Evolutionary conservation across 2,113 vertebrate species (phyloP), one percentile per base, ranked within the genome.

Genomic region (Melierax canorus): DNA sequence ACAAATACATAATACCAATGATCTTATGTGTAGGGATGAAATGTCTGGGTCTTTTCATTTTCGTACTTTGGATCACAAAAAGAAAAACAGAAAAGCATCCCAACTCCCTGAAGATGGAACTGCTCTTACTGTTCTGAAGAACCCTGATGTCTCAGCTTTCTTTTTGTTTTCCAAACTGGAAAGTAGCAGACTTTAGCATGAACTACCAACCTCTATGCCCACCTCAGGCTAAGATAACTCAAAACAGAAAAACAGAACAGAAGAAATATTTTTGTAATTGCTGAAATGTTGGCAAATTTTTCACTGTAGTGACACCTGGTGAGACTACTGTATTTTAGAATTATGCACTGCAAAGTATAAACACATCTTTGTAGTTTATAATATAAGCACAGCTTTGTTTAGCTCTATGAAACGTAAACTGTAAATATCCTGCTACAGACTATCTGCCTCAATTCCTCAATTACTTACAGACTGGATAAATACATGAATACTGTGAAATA

Each of bases 301-400:
- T 64, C 82, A 97, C 91, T 97, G 81, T 66, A 93, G 88, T 69
- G 88, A 95, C 85, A 91, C 84, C 69, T 95, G 32, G 68, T 96
- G 62, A 95, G 60, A 80, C 38, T 48, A 93, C 36, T 72, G 12
- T 69, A 94, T 93, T 97, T 97, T 84, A 94, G n/a, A 95, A 95
- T 92, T 93, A 76, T 46, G n/a, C 79, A 84, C 41, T 86, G 74
- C 12, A 82, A 97, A 96, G 91, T 86, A 72, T 55, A 96, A 97
- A 80, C 84, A 94, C 16, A 50, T 45, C 56, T 87, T 72, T 64
- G 39, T 96, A 78, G 43, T 81, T 97, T 96, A 92, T 77, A 96
- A 92, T 92, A 81, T 71, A 97, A 96, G 80, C 53, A 88, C 53
- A 93, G 93, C 83, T 89, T 97, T 96, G 77, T 97, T 96, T 81